Base-by-base conservation (phyloP, 2,797 vertebrate species). In the Alfaro cultratus region DNA sequence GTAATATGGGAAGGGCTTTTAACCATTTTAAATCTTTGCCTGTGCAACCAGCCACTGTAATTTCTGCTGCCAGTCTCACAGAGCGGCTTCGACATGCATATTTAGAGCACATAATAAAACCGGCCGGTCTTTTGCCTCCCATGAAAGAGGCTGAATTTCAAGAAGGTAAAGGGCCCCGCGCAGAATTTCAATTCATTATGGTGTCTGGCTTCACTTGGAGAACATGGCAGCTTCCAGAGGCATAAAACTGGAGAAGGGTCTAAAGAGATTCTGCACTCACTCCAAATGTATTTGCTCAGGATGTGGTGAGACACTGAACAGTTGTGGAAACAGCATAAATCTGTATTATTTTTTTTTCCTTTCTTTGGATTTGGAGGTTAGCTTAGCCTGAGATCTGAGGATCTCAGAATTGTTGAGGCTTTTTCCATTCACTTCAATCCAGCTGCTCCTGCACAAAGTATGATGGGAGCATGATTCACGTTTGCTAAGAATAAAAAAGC, bases 21-120 rank as follows among this genome's bases (percentile, higher is more conserved):
- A 85, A 83, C 76, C 74, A 86, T 88, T 80, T 88, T 87, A 89
- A 85, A 82, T 78, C 75, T 82, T 53, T 78, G 76, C 88, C 86
- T 81, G 73, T 74, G 77, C 74, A 49, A 46, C 84, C 7, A 21
- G 83, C 72, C 79, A 78, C 77, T 73, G 78, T 85, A 80, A 57
- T 85, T 73, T 86, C 73, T 45, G 43, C 62, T 75, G 71, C 43
- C 75, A 79, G 76, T 72, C 83, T 75, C 53, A 76, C 77, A 85
- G 73, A 92, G 82, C 68, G 75, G 71, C 83, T 86, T 51, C 83
- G 78, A 79, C 73, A 64, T 74, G 68, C 71, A 71, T 77, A 87
- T 84, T 76, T 51, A 75, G 70, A 80, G 80, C 75, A 82, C 80
- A 86, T 83, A 84, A 85, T 86, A 85, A 88, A 82, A 74, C 11